A percentile compares a stretch with the other conserved stretches of the same genome.
Evolutionary conservation across 2,888 invertebrate species (phyloP).

Genomic region (Drosophila austrosaltans): DNA sequence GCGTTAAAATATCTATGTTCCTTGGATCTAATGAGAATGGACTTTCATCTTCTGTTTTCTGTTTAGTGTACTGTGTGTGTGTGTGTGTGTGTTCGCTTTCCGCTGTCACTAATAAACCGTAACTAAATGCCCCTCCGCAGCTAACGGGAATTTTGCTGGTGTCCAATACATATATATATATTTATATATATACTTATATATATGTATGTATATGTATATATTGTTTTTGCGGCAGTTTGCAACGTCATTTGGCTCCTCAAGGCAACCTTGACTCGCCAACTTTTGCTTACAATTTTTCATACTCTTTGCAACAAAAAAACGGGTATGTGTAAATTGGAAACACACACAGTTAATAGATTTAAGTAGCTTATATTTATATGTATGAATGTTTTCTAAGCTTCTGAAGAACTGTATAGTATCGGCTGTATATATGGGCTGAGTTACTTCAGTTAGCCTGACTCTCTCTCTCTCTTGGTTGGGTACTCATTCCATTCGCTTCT

Average conservation of each 20-base stretch:
- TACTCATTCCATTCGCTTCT: slow-evolving; percentile 12
- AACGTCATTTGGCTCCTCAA: slow-evolving; percentile 53
- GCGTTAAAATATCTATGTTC: slow-evolving; percentile 39
- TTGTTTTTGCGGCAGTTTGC: slow-evolving; percentile 45
- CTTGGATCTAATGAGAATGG: slow-evolving; percentile 25
- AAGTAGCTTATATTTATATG: too few species aligned
- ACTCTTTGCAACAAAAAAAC: neutral
- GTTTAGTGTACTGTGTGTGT: slow-evolving; percentile 10
- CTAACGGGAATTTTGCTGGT: slow-evolving; percentile 8
- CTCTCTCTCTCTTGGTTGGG: neutral
- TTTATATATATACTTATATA: slow-evolving; percentile 14
- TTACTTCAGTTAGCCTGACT: neutral
- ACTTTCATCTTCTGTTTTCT: slow-evolving; percentile 28
- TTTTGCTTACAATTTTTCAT: slow-evolving; percentile 30
- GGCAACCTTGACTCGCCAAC: slow-evolving; percentile 43
- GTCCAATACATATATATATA: neutral
- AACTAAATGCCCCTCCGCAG: slow-evolving; percentile 60
- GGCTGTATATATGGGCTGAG: neutral
- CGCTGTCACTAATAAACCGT: slow-evolving; percentile 48
- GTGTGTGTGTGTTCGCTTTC: slow-evolving; percentile 7
- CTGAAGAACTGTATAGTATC: too few species aligned
- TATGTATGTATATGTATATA: slow-evolving; percentile 11
- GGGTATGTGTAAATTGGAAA: too few species aligned
- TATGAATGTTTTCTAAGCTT: too few species aligned
- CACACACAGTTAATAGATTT: too few species aligned